Evolutionary conservation across 2,888 invertebrate species (phyloP).

Genomic region (Reticulitermes lucifugus): DNA sequence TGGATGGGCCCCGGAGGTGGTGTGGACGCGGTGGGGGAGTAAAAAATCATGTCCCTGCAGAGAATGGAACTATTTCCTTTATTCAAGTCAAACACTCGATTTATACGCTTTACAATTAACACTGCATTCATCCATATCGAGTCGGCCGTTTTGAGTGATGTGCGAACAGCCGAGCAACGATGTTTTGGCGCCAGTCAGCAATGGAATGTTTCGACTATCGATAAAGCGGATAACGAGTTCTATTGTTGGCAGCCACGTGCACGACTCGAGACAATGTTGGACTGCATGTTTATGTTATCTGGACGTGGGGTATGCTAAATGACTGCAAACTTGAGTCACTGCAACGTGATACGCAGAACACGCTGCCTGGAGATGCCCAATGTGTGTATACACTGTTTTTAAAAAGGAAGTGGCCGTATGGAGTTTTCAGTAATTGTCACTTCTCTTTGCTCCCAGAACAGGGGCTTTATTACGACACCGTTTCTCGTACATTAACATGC

Average conservation of each 20-base stretch:
- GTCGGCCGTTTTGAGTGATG: neutral
- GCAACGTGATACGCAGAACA: neutral
- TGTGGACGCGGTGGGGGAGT: too few species aligned
- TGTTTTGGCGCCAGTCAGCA: neutral
- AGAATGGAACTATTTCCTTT: too few species aligned
- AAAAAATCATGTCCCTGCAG: too few species aligned
- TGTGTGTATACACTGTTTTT: neutral
- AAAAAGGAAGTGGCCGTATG: too few species aligned
- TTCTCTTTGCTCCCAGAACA: too few species aligned
- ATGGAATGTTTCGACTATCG: neutral
- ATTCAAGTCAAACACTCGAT: too few species aligned
- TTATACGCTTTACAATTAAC: too few species aligned
- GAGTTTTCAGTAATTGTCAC: too few species aligned
- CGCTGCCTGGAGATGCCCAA: neutral
- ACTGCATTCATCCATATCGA: neutral
- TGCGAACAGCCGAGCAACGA: neutral
- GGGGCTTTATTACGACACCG: too few species aligned
- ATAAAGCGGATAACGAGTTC: conserved; percentile 16
- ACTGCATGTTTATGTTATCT: neutral
- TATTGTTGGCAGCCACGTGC: conserved; percentile 6
- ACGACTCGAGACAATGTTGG: neutral
- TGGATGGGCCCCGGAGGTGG: too few species aligned
- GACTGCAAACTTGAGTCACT: neutral
- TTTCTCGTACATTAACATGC: too few species aligned
- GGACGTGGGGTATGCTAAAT: neutral